A percentile compares a stretch with the other conserved stretches of the same genome.
phyloP scores from a whole-genome alignment of 2,113 vertebrate genomes.

The Hucho hucho region DNA sequence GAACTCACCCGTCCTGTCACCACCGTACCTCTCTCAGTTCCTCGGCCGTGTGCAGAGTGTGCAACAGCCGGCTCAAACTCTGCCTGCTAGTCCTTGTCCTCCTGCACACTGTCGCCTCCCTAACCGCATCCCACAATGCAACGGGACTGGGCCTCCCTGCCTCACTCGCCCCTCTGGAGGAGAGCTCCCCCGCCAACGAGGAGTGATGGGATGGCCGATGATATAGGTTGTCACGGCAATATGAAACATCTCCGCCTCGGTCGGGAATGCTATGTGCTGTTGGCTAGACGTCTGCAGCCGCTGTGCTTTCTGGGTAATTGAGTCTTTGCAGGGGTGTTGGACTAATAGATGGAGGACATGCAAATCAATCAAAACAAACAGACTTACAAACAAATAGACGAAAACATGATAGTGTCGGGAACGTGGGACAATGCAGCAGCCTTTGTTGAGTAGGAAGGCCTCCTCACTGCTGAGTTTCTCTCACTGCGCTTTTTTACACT shows the following conservation, averaged over 20 bases:
- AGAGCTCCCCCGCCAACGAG: constrained; percentile 77
- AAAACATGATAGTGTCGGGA: constrained; percentile 36
- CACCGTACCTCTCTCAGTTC: constrained; percentile 87
- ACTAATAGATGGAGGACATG: constrained; percentile 70
- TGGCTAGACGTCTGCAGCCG: constrained; percentile 24
- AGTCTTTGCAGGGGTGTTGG: constrained; percentile 40
- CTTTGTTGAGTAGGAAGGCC: constrained; percentile 88
- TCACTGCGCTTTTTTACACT: constrained; percentile 97
- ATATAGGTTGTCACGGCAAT: background rate
- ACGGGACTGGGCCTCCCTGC: constrained; percentile 84
- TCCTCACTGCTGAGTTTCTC: constrained; percentile 89
- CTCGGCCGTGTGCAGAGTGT: constrained; percentile 93
- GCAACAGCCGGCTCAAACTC: constrained; percentile 93
- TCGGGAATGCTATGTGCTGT: no score
- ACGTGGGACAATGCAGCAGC: constrained; percentile 77
- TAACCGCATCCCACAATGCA: constrained; percentile 91
- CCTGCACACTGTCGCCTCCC: constrained; percentile 93
- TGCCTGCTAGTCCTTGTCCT: constrained; percentile 95
- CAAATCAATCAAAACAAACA: constrained; percentile 75
- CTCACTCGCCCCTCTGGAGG: constrained; percentile 76
- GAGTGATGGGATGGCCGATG: constrained; percentile 74
- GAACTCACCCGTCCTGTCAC: constrained; percentile 86
- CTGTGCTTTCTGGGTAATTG: constrained; percentile 74
- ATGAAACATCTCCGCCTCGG: background rate
- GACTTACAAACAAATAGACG: constrained; percentile 53